A percentile compares a stretch with the other conserved stretches of the same genome.
Conservation (phyloP, 2,797 vertebrate genomes). For the Agapornis canus region DNA sequence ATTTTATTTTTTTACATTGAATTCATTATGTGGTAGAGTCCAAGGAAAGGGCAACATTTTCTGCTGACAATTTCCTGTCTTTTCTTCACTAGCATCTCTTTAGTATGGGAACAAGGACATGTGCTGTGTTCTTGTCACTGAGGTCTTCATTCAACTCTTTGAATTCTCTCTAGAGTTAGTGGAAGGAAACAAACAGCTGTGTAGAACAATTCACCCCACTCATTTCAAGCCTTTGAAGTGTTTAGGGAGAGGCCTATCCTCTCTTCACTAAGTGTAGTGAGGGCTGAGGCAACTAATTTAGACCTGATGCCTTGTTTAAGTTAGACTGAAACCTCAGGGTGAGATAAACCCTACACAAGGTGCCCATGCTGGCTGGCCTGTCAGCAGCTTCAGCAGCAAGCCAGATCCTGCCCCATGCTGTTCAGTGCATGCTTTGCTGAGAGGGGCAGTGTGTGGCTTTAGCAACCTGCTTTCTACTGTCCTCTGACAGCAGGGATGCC, state of each 20-base stretch:
- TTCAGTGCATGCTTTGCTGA: background rate
- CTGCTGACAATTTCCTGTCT: conserved; percentile 55
- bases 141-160: background rate
- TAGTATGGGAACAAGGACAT: background rate
- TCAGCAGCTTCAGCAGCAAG: background rate
- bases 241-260: background rate
- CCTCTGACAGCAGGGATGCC: background rate
- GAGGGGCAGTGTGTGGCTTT: background rate
- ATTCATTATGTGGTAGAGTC: conserved; percentile 24
- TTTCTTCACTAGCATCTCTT: conserved; percentile 13
- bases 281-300: background rate
- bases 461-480: background rate
- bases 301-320: background rate
- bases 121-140: background rate
- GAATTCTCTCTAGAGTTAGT: background rate
- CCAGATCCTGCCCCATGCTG: background rate
- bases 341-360: background rate
- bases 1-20: conserved; percentile 54
- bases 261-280: background rate
- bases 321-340: background rate
- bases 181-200: background rate
- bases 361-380: background rate
- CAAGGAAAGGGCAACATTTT: conserved; percentile 45
- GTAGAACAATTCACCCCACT: background rate
- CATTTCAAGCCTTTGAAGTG: background rate